These are phyloP conservation scores for Microplitis demolitor DNA, from an alignment of 1,140 invertebrate genomes.

Conservation along the genomic window DNA sequence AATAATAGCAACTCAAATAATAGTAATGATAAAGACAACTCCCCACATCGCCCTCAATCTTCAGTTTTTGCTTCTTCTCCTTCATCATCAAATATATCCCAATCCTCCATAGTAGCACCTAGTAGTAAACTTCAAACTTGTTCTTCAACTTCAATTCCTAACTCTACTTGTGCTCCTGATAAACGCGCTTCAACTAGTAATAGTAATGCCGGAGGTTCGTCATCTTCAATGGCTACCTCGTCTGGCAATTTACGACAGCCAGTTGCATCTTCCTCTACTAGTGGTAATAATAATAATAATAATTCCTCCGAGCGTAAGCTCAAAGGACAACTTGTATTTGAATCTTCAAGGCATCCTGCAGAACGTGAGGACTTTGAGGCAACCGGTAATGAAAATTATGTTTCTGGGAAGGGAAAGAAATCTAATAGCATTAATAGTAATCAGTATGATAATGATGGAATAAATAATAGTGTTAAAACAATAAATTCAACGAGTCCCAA, in stretches of 20 bases:
- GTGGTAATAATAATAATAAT: slow-evolving; percentile 15
- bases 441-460: slow-evolving; percentile 57
- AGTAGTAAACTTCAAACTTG: slow-evolving; percentile 40
- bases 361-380: slow-evolving; percentile 73
- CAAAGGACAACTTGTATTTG: slow-evolving; percentile 65
- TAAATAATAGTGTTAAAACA: slow-evolving; percentile 47
- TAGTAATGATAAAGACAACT: slow-evolving; percentile 49
- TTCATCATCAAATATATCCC: slow-evolving; percentile 31
- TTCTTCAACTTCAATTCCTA: slow-evolving; percentile 31
- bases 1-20: slow-evolving; percentile 47
- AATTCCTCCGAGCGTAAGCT: slow-evolving; percentile 52
- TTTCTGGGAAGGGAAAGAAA: slow-evolving; percentile 64
- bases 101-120: slow-evolving; percentile 38
- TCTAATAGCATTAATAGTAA: slow-evolving; percentile 41
- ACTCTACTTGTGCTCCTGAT: slow-evolving; percentile 29
- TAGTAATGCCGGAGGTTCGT: slow-evolving; percentile 24
- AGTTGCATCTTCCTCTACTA: slow-evolving; percentile 22
- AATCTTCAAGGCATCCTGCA: slow-evolving; percentile 68
- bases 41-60: slow-evolving; percentile 41
- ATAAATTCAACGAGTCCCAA: slow-evolving; percentile 70
- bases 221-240: slow-evolving; percentile 30
- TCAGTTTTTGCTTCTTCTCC: slow-evolving; percentile 18
- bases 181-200: slow-evolving; percentile 34
- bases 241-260: slow-evolving; percentile 24
- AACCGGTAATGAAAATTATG: slow-evolving; percentile 67